Percentiles rank a stretch among this genome's conserved stretches.
Evolutionary conservation across 2,797 vertebrate species (phyloP).

Genomic region (Sylvilagus floridanus): DNA sequence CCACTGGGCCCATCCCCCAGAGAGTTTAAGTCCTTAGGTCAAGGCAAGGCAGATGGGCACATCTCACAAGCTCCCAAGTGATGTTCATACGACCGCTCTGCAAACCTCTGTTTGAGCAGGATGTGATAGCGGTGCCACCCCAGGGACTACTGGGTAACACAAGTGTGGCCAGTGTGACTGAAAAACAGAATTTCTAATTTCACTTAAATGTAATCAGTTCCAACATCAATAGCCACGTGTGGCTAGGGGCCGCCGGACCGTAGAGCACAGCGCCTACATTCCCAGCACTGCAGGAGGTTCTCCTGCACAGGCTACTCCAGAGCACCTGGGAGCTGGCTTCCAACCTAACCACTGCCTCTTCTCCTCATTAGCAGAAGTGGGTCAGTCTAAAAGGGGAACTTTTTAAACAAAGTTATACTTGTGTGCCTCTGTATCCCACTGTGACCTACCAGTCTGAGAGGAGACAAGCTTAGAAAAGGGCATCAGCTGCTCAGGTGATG

Average conservation of each 20-base stretch:
- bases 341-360: neutral
- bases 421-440: neutral
- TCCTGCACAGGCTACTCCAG: no score
- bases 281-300: no score
- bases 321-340: neutral
- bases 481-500: rapidly evolving
- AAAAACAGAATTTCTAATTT: neutral
- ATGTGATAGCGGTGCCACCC: neutral
- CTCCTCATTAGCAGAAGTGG: neutral
- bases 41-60: rapidly evolving
- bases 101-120: neutral
- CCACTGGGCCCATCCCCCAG: neutral
- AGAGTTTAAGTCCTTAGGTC: neutral
- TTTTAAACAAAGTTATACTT: neutral
- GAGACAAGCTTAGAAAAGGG: neutral
- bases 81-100: rapidly evolving
- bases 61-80: neutral
- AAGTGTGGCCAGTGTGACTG: neutral
- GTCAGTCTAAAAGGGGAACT: neutral
- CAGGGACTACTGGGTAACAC: rapidly evolving
- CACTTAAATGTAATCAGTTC: neutral
- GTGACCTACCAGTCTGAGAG: neutral
- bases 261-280: no score
- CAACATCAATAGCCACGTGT: neutral
- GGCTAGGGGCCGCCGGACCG: rapidly evolving